These are phyloP conservation scores for Percina caprodes DNA, from an alignment of 2,113 vertebrate species.

Conservation along the genomic window DNA sequence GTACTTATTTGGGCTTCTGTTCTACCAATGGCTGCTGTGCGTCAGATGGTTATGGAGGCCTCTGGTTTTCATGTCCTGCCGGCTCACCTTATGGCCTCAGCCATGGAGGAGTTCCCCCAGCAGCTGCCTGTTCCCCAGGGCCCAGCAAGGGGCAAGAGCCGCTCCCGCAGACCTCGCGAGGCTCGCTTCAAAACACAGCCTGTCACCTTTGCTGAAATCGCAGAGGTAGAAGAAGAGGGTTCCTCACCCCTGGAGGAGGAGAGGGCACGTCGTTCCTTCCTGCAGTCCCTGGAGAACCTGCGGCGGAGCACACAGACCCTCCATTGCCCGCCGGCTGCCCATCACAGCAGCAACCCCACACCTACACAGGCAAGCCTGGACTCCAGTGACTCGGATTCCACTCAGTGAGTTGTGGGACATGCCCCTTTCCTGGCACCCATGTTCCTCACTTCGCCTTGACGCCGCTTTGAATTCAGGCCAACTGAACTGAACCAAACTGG, in stretches of 20 bases:
- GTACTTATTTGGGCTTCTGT: background rate
- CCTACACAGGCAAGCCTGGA: constrained; percentile 90
- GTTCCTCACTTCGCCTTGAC: constrained; percentile 15
- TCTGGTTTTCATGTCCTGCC: constrained; percentile 90
- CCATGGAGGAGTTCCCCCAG: constrained; percentile 92
- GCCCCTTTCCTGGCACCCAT: background rate
- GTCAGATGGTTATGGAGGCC: constrained; percentile 84
- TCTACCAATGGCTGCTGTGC: constrained; percentile 85
- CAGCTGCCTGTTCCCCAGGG: constrained; percentile 86
- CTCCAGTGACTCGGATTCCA: constrained; percentile 96
- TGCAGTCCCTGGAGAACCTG: constrained; percentile 96
- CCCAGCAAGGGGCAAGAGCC: constrained; percentile 84
- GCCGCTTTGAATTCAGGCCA: constrained; percentile 63
- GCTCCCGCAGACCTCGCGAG: constrained; percentile 89
- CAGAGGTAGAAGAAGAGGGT: constrained; percentile 97
- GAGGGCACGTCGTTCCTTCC: constrained; percentile 93
- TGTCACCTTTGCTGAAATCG: constrained; percentile 98
- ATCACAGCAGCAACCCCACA: constrained; percentile 81
- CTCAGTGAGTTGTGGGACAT: constrained; percentile 83
- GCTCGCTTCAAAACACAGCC: constrained; percentile 98
- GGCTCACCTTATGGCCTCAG: constrained; percentile 83
- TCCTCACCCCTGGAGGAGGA: constrained; percentile 95
- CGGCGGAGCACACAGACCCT: constrained; percentile 94
- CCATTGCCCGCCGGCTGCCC: constrained; percentile 78
- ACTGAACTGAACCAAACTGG: constrained; percentile 68